Evolutionary conservation across 2,888 invertebrate genomes (phyloP), one percentile per base, ranked within the genome.

Genomic region (Lepidonotus clava): DNA sequence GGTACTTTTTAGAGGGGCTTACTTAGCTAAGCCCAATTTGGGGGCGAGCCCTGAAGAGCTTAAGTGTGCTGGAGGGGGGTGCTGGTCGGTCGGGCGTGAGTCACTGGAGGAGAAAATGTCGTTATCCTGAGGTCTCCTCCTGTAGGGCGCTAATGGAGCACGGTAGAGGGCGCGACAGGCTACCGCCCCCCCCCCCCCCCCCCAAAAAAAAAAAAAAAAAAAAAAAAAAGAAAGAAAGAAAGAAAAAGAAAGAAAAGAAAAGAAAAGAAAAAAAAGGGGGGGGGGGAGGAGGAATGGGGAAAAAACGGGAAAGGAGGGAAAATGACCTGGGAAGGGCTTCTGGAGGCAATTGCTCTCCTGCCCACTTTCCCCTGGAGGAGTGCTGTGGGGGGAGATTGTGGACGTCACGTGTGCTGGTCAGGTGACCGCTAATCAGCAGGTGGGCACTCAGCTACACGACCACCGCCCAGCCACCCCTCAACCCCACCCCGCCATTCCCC

Each of bases 21-120:
- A 71, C 71, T 71, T 71, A 71, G 71, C 71, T 71, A 38, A 71
- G 71, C 71, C 71, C 71, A 71, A 71, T 71, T 71, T 71, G 71
- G 36, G n/a, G n/a, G 36, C 38, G 71, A 21, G 36, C 38, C 36
- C 36, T 71, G 71, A 71, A 71, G 71, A 38, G 71, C 71, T 71
- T 71, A 71, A 71, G 71, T 71, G 80, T 80, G 80, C 36, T 46
- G 80, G 41, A 80, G 80, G 32, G 80, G 51, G 51, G 11, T 11
- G 28, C 41, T 24, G 41, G 11, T 24, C 28, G 21, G 80, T 28
- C 14, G 76, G 80, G 46, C 41, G 80, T 51, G 46, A 51, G 80
- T 51, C 80, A 80, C 46, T 80, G 46, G 80, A 80, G 80, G 24
- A 51, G 41, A 80, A 80, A 80, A 80, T 51, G 80, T 80, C 46